Base-by-base conservation (phyloP, 2,888 invertebrate species). In the Drosophila flavopinicola region DNA sequence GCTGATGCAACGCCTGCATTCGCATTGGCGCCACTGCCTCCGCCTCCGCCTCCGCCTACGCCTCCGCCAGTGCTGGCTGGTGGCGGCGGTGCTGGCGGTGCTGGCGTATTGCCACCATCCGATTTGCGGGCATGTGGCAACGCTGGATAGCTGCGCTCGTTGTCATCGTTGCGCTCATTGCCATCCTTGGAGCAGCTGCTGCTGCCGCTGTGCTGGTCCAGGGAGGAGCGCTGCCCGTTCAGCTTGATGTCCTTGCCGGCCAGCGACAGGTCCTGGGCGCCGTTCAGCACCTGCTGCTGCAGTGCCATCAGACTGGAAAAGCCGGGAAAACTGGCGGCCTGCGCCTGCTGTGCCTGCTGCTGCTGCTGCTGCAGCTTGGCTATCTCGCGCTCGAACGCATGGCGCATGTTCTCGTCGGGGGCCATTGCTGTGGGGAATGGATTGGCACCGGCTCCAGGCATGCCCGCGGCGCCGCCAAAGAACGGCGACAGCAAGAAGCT, bases 371-470 rank as follows among this genome's bases (percentile, higher is more conserved):
- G 97, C 74, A 98, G 92, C 91, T 98, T 97, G 87, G 96, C 95
- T 69, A 99, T 93, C 91, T 99, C 98, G 70, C 98, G 94, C 88
- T 97, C 97, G 38, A 98, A 92, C 9, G 97, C 97, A 92, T 97
- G 93, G 35, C 97, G 94, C 87, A 98, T 96, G 85, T 98, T 97
- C 80, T 98, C 97, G 75, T 94, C 95, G n/a, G 95, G 92, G 51
- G 89, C 88, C 69, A 90, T 85, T 17, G 74, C 75, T 5, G 78
- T 54, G 35, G 90, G 89, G 51, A 88, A 88, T 42, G 89, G 84
- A 66, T 88, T 89, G 39, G 72, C 72, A 1, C 75, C 75, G 10
- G 85, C 83, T 3, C 79, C 85, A 2, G 92, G 67, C 90, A 92
- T 87, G 89, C 90, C 90, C 54, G 90, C 90, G 20, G 82, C 88